phyloP scores from a whole-genome alignment of 2,797 vertebrate genomes.

The Tokudaia tokunoshimensis region DNA sequence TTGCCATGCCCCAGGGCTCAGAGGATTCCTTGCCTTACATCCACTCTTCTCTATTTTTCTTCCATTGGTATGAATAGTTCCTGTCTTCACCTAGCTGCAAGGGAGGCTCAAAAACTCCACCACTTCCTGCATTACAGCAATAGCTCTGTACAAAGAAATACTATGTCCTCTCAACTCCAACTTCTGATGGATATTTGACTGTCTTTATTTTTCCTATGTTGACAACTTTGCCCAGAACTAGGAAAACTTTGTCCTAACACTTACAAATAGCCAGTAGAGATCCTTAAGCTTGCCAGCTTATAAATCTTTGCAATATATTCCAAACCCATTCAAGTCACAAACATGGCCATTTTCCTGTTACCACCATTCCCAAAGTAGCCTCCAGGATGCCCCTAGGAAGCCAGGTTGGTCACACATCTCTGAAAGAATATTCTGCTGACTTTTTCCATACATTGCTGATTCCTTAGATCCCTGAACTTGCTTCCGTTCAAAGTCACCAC shows the following conservation, averaged over 20 bases:
- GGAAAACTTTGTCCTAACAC: not conserved
- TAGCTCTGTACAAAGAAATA: not conserved
- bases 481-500: not conserved
- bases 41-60: fast-evolving
- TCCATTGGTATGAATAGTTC: not conserved
- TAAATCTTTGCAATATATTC: not conserved
- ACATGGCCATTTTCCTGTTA: not conserved
- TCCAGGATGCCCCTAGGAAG: not conserved
- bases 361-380: too few species aligned
- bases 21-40: not conserved
- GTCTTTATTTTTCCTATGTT: not conserved
- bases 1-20: not conserved
- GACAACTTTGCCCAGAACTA: not conserved
- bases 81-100: not conserved
- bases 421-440: conserved; percentile 15
- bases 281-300: not conserved
- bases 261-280: not conserved
- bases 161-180: not conserved
- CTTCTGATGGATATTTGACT: not conserved
- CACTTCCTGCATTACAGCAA: not conserved
- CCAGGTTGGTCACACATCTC: not conserved
- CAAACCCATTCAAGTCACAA: not conserved
- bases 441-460: not conserved
- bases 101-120: not conserved
- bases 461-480: conserved; percentile 18